phyloP scores from a whole-genome alignment of 2,888 invertebrate species.

The Osedax frankpressi region DNA sequence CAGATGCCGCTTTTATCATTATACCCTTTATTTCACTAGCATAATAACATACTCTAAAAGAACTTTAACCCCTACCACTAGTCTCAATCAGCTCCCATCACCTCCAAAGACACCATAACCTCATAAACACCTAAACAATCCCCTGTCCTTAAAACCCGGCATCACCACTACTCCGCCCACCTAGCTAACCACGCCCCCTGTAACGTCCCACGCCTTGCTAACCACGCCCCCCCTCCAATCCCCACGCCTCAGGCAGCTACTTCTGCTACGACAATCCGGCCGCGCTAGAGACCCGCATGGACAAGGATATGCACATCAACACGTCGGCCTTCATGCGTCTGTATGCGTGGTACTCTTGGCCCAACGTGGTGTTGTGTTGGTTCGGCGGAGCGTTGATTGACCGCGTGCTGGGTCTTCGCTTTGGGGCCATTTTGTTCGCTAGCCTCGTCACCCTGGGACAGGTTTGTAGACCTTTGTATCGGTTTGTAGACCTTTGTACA shows the following conservation, averaged over 20 bases:
- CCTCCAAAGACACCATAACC: too few relatives aligned
- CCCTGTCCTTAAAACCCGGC: too few relatives aligned
- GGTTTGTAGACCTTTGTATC: conserved; percentile 35
- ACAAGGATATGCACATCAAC: conserved; percentile 63
- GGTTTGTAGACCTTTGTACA: too few relatives aligned
- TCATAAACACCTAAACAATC: too few relatives aligned
- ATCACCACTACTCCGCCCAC: too few relatives aligned
- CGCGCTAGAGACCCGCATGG: conserved; percentile 75
- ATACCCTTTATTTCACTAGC: background rate
- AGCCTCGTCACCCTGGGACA: conserved; percentile 74
- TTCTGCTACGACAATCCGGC: conserved; percentile 95
- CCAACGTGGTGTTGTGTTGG: conserved; percentile 84
- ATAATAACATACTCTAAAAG: background rate
- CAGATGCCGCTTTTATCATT: background rate
- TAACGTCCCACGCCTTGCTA: too few relatives aligned
- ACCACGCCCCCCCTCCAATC: too few relatives aligned
- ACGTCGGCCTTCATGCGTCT: conserved; percentile 72
- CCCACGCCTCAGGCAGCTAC: conserved; percentile 49
- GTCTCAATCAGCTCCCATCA: too few relatives aligned
- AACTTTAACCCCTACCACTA: background rate
- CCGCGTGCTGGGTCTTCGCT: conserved; percentile 78
- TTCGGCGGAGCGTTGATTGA: conserved; percentile 91
- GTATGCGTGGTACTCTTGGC: conserved; percentile 91
- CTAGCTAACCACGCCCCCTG: too few relatives aligned
- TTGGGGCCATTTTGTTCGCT: conserved; percentile 83